Base-by-base conservation (phyloP, 2,113 vertebrate genomes). In the Chaenocephalus aceratus region DNA sequence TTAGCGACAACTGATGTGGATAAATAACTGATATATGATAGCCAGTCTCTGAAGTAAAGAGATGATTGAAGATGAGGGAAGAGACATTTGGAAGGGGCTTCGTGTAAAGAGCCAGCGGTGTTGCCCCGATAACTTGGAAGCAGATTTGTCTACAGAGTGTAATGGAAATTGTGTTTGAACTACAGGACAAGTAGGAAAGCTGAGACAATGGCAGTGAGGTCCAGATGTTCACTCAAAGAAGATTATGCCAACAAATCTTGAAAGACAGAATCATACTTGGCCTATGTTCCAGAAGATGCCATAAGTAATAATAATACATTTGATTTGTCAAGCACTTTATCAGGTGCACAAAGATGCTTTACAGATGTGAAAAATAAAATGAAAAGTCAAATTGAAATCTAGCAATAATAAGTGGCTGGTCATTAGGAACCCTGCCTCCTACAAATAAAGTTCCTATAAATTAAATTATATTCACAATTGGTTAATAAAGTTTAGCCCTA, bases 1-100 rank as follows among this genome's bases (percentile, higher is more conserved):
- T 69, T 68, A 70, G 69, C 68, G 10, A 12, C 7, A 48, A 44
- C 53, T 70, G 63, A 75, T 72, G 13, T 78, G 58, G 80, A 48
- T 63, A 36, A 68, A 44, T 49, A 78, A 52, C 73, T 26, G 48
- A 64, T 65, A 41, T 59, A 53, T 15, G 51, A 61, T 18, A 53
- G 53, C 44, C 44, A n/a, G 34, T 71, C 52, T 69, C 23, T 63
- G 51, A 49, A 41, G 26, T 72, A 3, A 63, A 26, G 30, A 52
- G 30, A 0, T 10, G 45, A 44, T 4, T 59, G 53, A 65, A 18
- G 54, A 52, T 34, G 72, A 59, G 12, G 3, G 26, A 15, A 44
- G 66, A 52, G 16, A 68, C 13, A 61, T 45, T 49, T 18, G 49
- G 66, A 72, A 45, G 9, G 36, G 51, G 36, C 2, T 53, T 12